These are phyloP conservation scores for Cavia aperea DNA, from an alignment of 2,113 vertebrate species.

Conservation along the genomic window DNA sequence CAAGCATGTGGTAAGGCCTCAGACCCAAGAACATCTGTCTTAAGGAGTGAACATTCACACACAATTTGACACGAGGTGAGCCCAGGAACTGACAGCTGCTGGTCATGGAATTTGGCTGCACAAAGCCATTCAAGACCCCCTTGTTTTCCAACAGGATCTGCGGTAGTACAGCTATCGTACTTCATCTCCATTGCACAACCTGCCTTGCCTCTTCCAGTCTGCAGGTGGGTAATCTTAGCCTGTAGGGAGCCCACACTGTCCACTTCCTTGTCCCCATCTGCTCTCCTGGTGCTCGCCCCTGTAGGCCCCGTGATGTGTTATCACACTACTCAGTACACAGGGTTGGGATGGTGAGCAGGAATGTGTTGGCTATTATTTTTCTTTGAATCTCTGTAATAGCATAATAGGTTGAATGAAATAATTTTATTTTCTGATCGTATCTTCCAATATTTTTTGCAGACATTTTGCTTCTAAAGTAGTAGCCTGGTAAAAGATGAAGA, in stretches of 20 bases:
- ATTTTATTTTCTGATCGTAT: not conserved
- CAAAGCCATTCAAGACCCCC: not conserved
- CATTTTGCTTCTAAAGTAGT: not conserved
- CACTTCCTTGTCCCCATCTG: not conserved
- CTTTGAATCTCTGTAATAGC: not conserved
- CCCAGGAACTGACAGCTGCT: not conserved
- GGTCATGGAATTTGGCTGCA: not conserved
- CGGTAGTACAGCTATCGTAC: not conserved
- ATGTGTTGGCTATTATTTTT: not conserved
- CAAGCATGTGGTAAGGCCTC: conserved; percentile 26
- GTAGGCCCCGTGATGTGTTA: fast-evolving
- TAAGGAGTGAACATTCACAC: not conserved
- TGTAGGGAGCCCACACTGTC: no score
- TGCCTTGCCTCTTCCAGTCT: not conserved
- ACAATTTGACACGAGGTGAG: not conserved
- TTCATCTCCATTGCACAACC: fast-evolving
- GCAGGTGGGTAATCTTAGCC: fast-evolving
- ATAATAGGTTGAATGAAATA: not conserved
- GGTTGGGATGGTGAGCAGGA: not conserved
- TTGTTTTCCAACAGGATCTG: not conserved
- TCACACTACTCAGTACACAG: no score
- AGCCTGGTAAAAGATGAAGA: not conserved
- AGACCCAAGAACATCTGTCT: conserved; percentile 31
- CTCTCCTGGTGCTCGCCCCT: not conserved
- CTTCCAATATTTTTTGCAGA: not conserved